These are phyloP conservation scores for Petrocephalus schoutedeni DNA, from an alignment of 2,797 vertebrate genomes.

Conservation along the genomic window DNA sequence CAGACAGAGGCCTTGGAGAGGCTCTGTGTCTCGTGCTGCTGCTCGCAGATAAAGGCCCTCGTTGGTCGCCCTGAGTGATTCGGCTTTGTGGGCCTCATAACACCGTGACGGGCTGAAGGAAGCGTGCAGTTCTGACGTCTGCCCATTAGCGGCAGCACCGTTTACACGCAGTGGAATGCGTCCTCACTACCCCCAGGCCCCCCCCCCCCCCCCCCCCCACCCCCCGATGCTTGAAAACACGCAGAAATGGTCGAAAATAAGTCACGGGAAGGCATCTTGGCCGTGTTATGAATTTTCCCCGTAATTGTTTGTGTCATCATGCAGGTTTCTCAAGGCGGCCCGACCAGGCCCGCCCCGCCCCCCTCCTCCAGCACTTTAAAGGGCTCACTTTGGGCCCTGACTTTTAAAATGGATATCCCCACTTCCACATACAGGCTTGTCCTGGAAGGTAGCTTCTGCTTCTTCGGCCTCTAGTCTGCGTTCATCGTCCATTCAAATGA, in stretches of 20 bases:
- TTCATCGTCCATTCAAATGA: background rate
- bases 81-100: too few relatives aligned
- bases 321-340: conserved; percentile 54
- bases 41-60: too few relatives aligned
- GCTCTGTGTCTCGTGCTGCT: background rate
- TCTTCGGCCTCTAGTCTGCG: background rate
- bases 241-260: conserved; percentile 53
- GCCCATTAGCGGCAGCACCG: background rate
- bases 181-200: background rate
- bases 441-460: conserved; percentile 14
- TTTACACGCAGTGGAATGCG: background rate
- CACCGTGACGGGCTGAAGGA: background rate
- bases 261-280: conserved; percentile 58
- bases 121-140: background rate
- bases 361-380: conserved; percentile 47
- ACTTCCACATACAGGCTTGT: conserved; percentile 36
- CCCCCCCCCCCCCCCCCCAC: background rate
- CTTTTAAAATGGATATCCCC: conserved; percentile 56
- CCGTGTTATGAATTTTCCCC: conserved; percentile 54
- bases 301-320: conserved; percentile 62
- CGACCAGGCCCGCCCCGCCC: conserved; percentile 34
- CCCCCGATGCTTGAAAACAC: conserved; percentile 28
- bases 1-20: background rate
- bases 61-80: too few relatives aligned
- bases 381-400: conserved; percentile 52